Conservation (phyloP, 2,888 invertebrate species). For the Limnephilus auricula region DNA sequence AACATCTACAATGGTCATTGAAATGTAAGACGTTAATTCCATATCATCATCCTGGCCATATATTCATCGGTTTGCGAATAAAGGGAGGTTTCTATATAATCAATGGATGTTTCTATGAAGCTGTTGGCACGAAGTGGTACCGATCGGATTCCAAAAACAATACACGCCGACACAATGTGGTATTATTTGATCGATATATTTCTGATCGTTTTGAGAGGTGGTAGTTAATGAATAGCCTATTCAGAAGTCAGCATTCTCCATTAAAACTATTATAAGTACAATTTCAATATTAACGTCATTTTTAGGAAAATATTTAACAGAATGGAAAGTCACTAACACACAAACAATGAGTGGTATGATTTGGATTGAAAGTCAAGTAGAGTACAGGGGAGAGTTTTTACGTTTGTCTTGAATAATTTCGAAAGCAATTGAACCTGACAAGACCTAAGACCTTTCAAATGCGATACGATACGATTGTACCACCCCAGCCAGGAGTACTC, state of each 20-base stretch:
- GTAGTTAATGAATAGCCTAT: background rate
- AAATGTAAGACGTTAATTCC: background rate
- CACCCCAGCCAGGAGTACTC: too few species aligned
- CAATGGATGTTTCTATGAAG: background rate
- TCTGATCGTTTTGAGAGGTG: slow-evolving; percentile 15
- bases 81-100: background rate
- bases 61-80: background rate
- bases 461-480: too few species aligned
- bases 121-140: slow-evolving; percentile 31
- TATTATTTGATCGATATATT: slow-evolving; percentile 47
- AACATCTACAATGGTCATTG: background rate
- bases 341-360: background rate
- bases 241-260: background rate
- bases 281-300: background rate
- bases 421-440: background rate
- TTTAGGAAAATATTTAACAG: background rate
- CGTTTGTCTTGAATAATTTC: background rate
- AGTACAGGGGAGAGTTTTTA: background rate
- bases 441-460: background rate
- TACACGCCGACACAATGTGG: slow-evolving; percentile 19
- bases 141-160: slow-evolving; percentile 9
- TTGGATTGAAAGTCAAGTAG: background rate
- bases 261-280: background rate
- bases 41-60: background rate
- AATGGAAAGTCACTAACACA: background rate